phyloP scores from a whole-genome alignment of 2,888 invertebrate genomes.

The Pandemis cinnamomeana region DNA sequence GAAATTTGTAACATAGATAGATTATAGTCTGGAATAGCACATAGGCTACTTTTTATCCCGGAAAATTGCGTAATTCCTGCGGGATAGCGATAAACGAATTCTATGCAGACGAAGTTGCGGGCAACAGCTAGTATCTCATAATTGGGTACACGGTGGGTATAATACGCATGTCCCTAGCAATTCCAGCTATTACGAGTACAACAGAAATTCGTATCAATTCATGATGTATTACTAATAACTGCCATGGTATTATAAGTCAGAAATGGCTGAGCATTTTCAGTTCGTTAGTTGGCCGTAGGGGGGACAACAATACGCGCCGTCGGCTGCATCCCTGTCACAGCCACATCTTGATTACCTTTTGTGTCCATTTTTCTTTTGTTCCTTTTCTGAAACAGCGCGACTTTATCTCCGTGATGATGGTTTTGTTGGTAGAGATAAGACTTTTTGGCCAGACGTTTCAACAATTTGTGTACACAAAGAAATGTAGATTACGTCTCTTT shows the following conservation, averaged over 20 bases:
- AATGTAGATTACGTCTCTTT: slow-evolving; percentile 13
- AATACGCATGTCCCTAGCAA: too few relatives aligned
- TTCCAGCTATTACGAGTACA: too few relatives aligned
- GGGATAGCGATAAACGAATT: too few relatives aligned
- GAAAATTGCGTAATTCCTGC: too few relatives aligned
- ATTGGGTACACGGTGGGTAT: too few relatives aligned
- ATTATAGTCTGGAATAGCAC: too few relatives aligned
- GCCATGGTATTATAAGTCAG: too few relatives aligned
- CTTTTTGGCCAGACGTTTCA: slow-evolving; percentile 1
- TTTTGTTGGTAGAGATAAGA: slow-evolving; percentile 10
- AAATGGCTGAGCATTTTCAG: slow-evolving; percentile 11
- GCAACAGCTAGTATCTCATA: too few relatives aligned
- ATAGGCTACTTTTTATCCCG: too few relatives aligned
- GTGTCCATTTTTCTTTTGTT: slow-evolving; percentile 14
- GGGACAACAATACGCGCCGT: neutral
- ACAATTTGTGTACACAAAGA: slow-evolving; percentile 21
- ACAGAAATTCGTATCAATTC: neutral
- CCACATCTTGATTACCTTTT: slow-evolving; percentile 31
- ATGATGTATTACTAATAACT: too few relatives aligned
- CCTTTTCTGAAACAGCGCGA: slow-evolving; percentile 7
- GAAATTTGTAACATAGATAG: too few relatives aligned
- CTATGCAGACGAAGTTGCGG: too few relatives aligned
- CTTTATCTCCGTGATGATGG: slow-evolving; percentile 19
- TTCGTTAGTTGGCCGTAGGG: slow-evolving; percentile 26
- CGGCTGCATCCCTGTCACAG: neutral